Conservation (phyloP, 2,113 vertebrate genomes). For the Anguilla rostrata region DNA sequence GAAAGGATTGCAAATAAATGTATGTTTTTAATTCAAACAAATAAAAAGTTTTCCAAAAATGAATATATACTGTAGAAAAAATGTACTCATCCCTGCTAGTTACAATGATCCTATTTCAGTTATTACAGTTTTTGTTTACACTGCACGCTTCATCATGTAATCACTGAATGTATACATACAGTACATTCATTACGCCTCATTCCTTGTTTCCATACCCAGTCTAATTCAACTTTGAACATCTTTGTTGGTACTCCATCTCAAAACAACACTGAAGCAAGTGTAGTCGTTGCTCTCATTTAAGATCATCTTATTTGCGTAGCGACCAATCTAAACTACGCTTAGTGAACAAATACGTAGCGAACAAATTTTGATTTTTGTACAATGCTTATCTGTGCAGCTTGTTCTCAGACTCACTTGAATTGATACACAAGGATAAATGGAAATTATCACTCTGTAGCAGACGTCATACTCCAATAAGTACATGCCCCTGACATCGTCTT, state of each 20-base stretch:
- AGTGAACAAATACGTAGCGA: constrained; percentile 29
- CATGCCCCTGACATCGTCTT: constrained; percentile 48
- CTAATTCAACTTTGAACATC: not conserved
- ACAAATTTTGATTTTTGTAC: constrained; percentile 50
- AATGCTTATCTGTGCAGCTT: constrained; percentile 57
- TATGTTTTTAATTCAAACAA: not conserved
- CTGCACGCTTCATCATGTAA: too few species aligned
- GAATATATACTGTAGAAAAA: too few species aligned
- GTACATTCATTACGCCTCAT: too few species aligned
- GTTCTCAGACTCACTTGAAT: constrained; percentile 50
- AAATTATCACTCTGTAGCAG: constrained; percentile 56
- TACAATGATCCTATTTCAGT: too few species aligned
- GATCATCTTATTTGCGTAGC: not conserved
- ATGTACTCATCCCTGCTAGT: too few species aligned
- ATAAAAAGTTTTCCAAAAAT: not conserved
- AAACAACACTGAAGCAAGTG: constrained; percentile 38
- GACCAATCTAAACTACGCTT: constrained; percentile 17
- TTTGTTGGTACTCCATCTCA: constrained; percentile 14
- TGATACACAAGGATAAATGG: constrained; percentile 39
- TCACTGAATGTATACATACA: too few species aligned
- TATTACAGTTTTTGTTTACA: too few species aligned
- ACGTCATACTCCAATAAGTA: constrained; percentile 42
- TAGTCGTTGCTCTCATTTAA: not conserved
- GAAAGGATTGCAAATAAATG: not conserved
- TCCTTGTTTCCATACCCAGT: not conserved